Conservation (phyloP, 2,797 vertebrate genomes). For the Galago senegalensis region DNA sequence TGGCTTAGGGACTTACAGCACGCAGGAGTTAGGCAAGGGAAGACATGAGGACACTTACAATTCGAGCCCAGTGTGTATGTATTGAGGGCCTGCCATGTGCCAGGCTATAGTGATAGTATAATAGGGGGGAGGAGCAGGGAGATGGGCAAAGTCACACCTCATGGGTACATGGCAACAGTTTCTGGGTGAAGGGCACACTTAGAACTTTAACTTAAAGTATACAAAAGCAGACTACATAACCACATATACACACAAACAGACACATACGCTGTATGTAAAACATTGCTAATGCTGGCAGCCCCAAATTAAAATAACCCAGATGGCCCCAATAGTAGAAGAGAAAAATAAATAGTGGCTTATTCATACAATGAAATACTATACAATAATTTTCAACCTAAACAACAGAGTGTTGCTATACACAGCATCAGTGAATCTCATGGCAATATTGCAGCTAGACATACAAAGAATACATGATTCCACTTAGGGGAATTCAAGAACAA, state of each 20-base stretch:
- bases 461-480: not conserved
- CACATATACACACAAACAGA: too few relatives aligned
- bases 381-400: not conserved
- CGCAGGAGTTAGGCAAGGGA: not conserved
- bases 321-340: not conserved
- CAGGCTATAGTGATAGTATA: not conserved
- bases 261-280: too few relatives aligned
- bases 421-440: not conserved
- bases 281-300: not conserved
- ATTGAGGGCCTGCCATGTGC: not conserved
- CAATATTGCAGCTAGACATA: not conserved
- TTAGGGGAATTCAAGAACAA: not conserved
- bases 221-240: too few relatives aligned
- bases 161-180: too few relatives aligned
- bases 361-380: not conserved
- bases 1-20: not conserved
- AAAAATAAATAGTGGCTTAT: not conserved
- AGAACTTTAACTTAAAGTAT: too few relatives aligned
- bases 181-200: too few relatives aligned
- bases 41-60: not conserved
- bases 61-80: not conserved
- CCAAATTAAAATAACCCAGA: not conserved
- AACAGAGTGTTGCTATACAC: not conserved
- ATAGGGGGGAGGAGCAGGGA: too few relatives aligned
- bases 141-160: too few relatives aligned